Conservation (phyloP, 2,113 vertebrate species). For the Oryzias celebensis region DNA sequence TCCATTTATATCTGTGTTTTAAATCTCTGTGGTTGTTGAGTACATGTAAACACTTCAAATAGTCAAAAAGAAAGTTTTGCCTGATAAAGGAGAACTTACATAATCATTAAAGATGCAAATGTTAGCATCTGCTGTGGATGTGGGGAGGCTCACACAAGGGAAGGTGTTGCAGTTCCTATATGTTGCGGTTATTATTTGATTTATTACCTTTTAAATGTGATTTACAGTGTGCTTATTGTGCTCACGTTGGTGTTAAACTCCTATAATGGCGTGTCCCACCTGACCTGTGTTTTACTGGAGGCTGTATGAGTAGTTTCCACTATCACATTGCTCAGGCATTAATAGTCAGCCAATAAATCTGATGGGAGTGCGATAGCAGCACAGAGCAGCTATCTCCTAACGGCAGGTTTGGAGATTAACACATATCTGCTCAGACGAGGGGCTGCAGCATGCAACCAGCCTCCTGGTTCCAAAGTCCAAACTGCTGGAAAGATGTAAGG, state of each 20-base stretch:
- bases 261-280: conserved; percentile 6
- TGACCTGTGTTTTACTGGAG: conserved; percentile 6
- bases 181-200: no score
- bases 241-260: background rate
- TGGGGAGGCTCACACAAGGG: no score
- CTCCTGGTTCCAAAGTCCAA: conserved; percentile 45
- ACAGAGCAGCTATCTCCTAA: conserved; percentile 1
- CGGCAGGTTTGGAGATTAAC: conserved; percentile 40
- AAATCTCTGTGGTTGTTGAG: no score
- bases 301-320: conserved; percentile 16
- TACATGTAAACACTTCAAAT: no score
- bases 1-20: no score
- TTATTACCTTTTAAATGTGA: no score
- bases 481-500: conserved; percentile 31
- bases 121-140: no score
- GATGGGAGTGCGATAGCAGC: background rate
- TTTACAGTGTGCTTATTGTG: background rate
- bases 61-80: no score
- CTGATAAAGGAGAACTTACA: no score
- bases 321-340: conserved; percentile 8
- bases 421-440: conserved; percentile 35
- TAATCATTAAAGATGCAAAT: no score
- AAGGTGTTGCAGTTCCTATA: no score
- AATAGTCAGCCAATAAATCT: background rate
- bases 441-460: conserved; percentile 2